These are phyloP conservation scores for Microcebus murinus DNA, from an alignment of 2,113 vertebrate species.

Conservation along the genomic window DNA sequence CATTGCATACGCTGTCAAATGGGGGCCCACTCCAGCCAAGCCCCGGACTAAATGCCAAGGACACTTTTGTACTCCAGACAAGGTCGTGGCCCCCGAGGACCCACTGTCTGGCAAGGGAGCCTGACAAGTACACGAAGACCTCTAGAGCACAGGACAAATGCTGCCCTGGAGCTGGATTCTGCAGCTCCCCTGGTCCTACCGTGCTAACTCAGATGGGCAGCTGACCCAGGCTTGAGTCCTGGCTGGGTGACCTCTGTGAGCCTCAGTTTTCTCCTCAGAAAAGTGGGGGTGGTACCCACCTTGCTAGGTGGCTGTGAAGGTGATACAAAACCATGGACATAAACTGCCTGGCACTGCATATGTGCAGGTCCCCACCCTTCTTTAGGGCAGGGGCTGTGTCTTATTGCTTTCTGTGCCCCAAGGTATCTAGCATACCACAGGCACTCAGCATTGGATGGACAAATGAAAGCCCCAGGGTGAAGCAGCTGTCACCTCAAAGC, in stretches of 20 bases:
- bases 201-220: neutral
- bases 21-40: neutral
- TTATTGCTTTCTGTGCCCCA: neutral
- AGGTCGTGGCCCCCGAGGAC: neutral
- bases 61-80: neutral
- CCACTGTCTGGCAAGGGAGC: neutral
- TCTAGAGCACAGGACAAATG: neutral
- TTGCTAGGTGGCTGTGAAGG: neutral
- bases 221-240: neutral
- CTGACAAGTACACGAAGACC: neutral
- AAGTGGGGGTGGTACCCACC: neutral
- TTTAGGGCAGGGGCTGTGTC: neutral
- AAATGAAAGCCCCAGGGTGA: neutral
- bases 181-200: neutral
- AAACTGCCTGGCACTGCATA: neutral
- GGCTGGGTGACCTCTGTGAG: neutral
- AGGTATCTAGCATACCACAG: neutral
- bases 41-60: neutral
- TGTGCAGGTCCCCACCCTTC: neutral
- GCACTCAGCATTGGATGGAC: neutral
- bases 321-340: neutral
- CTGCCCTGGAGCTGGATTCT: neutral
- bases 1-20: neutral
- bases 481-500: neutral
- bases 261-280: conserved; percentile 16